Evolutionary conservation across 2,797 vertebrate genomes (phyloP), one percentile per base, ranked within the genome.

Genomic region (Brachymystax lenok): DNA sequence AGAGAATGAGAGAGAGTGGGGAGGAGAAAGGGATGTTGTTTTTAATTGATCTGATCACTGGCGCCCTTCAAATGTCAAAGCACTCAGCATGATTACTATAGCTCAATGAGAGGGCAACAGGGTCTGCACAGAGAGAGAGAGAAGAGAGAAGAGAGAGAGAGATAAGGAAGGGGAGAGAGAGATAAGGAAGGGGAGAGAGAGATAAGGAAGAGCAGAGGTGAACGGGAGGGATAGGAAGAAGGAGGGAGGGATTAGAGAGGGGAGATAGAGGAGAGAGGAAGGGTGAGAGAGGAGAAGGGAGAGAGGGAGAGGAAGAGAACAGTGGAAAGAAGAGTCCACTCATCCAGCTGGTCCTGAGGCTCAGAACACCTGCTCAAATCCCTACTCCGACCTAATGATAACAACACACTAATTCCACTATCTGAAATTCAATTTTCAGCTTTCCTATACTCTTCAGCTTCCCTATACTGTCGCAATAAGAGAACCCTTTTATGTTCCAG

Each of bases 31-130:
- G 0, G 8, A 75, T 10, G 40, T 12, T 71, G 46, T 71, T 24
- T 52, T 71, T 71, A 50, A 46, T 24, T 50, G 50, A 51, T 40
- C 69, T 50, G 69, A 71, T 71, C 69, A 71, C 69, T 30, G 17
- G n/a, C 13, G 21, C 69, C 69, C 69, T 71, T 71, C 69, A 71
- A 52, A 71, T 71, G 69, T 52, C 69, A 71, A n/a, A 27, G 46
- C 46, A 71, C 69, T 71, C 69, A 4, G 46, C 2, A 24, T 52
- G 69, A 71, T 52, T 71, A 71, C 21, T 35, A 27, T 27, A 52
- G 30, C 69, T 51, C 69, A 51, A 51, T 71, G n/a, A 71, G 10
- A 69, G 13, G 69, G 46, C 46, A 13, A 52, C 46, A 6, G 12
- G 69, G 46, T 52, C 35, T 40, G 28, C 27, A 5, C 21, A n/a